These are phyloP conservation scores for Lasioglossum zephyrum DNA, from an alignment of 2,888 invertebrate genomes.

Conservation along the genomic window DNA sequence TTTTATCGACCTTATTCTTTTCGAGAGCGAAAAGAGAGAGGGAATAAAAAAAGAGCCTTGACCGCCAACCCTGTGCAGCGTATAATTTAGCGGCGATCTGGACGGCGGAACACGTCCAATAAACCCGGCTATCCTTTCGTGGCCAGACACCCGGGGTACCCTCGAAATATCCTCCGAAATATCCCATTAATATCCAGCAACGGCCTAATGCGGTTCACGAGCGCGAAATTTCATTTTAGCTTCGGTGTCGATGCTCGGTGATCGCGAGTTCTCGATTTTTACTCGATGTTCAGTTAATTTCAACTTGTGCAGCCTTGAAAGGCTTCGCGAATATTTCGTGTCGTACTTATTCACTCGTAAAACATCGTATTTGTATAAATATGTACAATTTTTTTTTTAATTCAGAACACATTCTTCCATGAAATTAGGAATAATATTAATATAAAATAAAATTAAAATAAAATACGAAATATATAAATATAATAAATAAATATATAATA, in stretches of 20 bases:
- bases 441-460: too few relatives aligned
- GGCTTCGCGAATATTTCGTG: too few relatives aligned
- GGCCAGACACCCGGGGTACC: not conserved
- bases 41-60: slow-evolving; percentile 25
- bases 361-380: not conserved
- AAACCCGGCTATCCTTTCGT: slow-evolving; percentile 34
- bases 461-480: too few relatives aligned
- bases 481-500: too few relatives aligned
- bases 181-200: slow-evolving; percentile 35
- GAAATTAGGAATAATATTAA: too few relatives aligned
- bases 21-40: not conserved
- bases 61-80: slow-evolving; percentile 61
- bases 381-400: too few relatives aligned
- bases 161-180: slow-evolving; percentile 9
- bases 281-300: not conserved
- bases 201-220: not conserved
- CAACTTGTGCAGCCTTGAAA: not conserved
- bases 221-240: not conserved
- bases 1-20: slow-evolving; percentile 56
- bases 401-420: too few relatives aligned
- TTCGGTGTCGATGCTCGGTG: not conserved
- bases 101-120: slow-evolving; percentile 47
- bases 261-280: not conserved
- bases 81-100: slow-evolving; percentile 69
- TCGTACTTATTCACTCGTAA: not conserved